Percentiles rank a stretch among this genome's conserved stretches.
These are phyloP conservation scores for Pachyuromys duprasi DNA, from an alignment of 2,797 vertebrate genomes.

Conservation along the genomic window DNA sequence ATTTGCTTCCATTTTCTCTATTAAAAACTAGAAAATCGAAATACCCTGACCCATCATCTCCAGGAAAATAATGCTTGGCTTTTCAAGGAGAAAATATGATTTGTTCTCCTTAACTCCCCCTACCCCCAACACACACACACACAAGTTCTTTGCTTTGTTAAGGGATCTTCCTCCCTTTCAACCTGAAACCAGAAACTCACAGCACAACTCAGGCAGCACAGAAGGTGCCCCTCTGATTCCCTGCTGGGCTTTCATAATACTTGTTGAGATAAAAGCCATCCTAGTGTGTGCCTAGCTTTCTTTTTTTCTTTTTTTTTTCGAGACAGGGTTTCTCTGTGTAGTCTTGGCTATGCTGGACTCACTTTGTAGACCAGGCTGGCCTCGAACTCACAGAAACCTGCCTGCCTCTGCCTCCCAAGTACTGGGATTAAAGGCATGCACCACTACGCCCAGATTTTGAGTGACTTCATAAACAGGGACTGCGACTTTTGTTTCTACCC, in stretches of 20 bases:
- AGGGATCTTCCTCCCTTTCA: slow-evolving; percentile 69
- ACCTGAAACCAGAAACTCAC: slow-evolving; percentile 74
- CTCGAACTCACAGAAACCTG: too few species aligned
- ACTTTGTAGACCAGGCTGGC: too few species aligned
- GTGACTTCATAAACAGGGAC: slow-evolving; percentile 46
- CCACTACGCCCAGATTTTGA: neutral
- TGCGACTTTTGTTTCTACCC: slow-evolving; percentile 37
- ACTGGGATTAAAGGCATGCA: too few species aligned
- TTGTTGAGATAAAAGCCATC: slow-evolving; percentile 40
- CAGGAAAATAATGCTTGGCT: slow-evolving; percentile 67
- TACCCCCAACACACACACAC: neutral
- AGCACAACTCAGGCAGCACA: neutral
- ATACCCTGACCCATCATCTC: slow-evolving; percentile 69
- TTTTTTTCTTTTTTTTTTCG: too few species aligned
- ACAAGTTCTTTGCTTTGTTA: slow-evolving; percentile 72
- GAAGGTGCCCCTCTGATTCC: slow-evolving; percentile 35
- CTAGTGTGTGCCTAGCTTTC: fast-evolving
- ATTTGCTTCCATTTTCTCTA: slow-evolving; percentile 77
- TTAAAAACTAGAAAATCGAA: slow-evolving; percentile 51
- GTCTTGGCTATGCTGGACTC: too few species aligned
- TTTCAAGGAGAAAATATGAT: slow-evolving; percentile 70
- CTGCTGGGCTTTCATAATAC: slow-evolving; percentile 45
- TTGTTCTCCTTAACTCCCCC: neutral
- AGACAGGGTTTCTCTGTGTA: too few species aligned
- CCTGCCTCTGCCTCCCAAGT: neutral